These are phyloP conservation scores for Gandaritis pyraliata DNA, from an alignment of 2,888 invertebrate genomes.

Conservation along the genomic window DNA sequence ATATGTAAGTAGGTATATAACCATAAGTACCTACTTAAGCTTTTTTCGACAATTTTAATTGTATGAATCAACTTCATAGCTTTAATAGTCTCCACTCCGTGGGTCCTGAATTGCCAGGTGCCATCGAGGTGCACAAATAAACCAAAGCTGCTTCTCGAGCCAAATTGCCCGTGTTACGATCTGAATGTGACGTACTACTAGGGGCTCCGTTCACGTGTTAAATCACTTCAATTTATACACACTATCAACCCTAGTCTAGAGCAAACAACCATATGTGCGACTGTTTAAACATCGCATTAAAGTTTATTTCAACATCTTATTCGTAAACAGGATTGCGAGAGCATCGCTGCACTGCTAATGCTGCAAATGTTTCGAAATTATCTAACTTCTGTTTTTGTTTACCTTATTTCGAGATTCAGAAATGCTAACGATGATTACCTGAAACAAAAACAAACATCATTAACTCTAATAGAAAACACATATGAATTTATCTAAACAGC, in stretches of 20 bases:
- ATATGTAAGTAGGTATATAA: too few species aligned
- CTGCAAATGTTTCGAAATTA: constrained; percentile 45
- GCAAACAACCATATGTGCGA: constrained; percentile 54
- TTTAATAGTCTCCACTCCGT: constrained; percentile 53
- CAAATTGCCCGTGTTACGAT: constrained; percentile 80
- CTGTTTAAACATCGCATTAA: constrained; percentile 56
- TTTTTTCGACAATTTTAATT: too few species aligned
- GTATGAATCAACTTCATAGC: constrained; percentile 46
- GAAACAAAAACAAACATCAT: constrained; percentile 68
- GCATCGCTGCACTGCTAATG: constrained; percentile 49
- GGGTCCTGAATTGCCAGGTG: constrained; percentile 72
- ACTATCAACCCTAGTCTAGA: constrained; percentile 57
- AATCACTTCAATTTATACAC: constrained; percentile 71
- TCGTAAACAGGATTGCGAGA: constrained; percentile 55
- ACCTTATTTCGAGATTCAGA: constrained; percentile 46
- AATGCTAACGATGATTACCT: constrained; percentile 66
- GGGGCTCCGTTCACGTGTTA: constrained; percentile 73
- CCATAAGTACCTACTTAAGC: too few species aligned
- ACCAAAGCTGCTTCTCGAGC: constrained; percentile 66
- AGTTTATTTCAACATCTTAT: constrained; percentile 53
- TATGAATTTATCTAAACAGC: constrained; percentile 41
- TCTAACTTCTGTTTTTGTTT: constrained; percentile 49
- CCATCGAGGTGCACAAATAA: constrained; percentile 65
- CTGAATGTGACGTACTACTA: constrained; percentile 74
- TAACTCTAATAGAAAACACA: constrained; percentile 50